phyloP scores from a whole-genome alignment of 2,888 invertebrate species.

The Tiphia femorata region DNA sequence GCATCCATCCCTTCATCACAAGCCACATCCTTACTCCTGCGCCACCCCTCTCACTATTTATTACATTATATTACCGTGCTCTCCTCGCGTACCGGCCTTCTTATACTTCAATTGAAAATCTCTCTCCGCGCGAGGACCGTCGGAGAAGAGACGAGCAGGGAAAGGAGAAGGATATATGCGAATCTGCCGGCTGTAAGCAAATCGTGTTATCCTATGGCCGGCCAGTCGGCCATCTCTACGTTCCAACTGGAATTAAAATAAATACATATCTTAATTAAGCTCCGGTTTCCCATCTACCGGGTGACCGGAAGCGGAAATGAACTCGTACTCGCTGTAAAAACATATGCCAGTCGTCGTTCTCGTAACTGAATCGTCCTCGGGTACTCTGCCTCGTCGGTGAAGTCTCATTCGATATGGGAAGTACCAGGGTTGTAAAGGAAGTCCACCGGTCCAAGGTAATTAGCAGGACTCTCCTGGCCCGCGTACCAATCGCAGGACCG shows the following conservation, averaged over 20 bases:
- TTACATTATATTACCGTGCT: conserved; percentile 49
- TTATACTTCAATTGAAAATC: conserved; percentile 64
- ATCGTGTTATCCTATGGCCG: conserved; percentile 62
- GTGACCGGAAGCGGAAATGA: conserved; percentile 35
- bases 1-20: too few relatives aligned
- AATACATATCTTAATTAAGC: conserved; percentile 68
- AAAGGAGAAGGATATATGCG: conserved; percentile 44
- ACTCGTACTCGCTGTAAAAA: background rate
- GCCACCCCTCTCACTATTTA: conserved; percentile 39
- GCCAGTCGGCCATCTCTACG: conserved; percentile 54
- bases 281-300: conserved; percentile 51
- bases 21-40: too few relatives aligned
- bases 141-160: background rate
- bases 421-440: too few relatives aligned
- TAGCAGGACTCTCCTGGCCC: too few relatives aligned
- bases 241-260: conserved; percentile 65
- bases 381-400: too few relatives aligned
- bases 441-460: too few relatives aligned
- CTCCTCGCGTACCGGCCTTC: conserved; percentile 46
- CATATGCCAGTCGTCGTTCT: too few relatives aligned
- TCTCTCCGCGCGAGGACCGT: conserved; percentile 41
- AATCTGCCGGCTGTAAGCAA: conserved; percentile 61
- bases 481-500: too few relatives aligned
- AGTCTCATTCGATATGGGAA: too few relatives aligned
- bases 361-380: too few relatives aligned